phyloP scores from a whole-genome alignment of 2,888 invertebrate genomes.

The Dimorphilus gyrociliatus region DNA sequence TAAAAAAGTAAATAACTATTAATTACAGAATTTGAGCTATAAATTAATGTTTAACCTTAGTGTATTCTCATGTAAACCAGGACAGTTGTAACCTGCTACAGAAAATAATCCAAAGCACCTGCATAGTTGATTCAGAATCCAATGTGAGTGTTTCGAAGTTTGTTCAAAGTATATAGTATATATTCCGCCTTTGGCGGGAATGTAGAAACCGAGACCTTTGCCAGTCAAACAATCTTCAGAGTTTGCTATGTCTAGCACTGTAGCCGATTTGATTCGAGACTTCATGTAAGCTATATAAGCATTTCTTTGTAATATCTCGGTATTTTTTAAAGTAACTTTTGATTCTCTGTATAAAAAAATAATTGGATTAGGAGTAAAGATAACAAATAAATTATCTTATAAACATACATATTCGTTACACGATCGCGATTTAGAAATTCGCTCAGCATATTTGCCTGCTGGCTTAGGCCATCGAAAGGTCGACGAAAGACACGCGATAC shows the following conservation, averaged over 20 bases:
- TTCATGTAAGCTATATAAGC: conserved; percentile 7
- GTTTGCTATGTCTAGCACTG: conserved; percentile 8
- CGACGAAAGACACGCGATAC: conserved; percentile 31
- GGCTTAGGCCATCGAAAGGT: conserved; percentile 18
- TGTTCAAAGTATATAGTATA: conserved; percentile 21
- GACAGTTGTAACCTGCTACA: conserved; percentile 13
- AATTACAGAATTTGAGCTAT: too few species aligned
- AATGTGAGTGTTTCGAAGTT: conserved; percentile 12
- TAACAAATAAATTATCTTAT: conserved; percentile 1
- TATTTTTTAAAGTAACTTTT: conserved; percentile 5
- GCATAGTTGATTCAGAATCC: conserved; percentile 13
- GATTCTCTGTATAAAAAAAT: conserved; percentile 5
- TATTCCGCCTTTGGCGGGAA: conserved; percentile 9
- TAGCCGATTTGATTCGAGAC: conserved; percentile 1
- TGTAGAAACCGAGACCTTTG: conserved; percentile 11
- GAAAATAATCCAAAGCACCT: conserved; percentile 25
- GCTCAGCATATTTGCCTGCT: conserved; percentile 18
- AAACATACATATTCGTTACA: conserved; percentile 22
- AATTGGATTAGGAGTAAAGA: conserved; percentile 5
- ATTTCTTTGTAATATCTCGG: conserved; percentile 5
- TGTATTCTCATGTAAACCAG: conserved; percentile 24
- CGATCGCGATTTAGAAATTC: conserved; percentile 26
- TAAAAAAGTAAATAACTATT: too few species aligned
- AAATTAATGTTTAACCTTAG: too few species aligned
- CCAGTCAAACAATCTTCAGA: conserved; percentile 10